phyloP scores from a whole-genome alignment of 2,113 vertebrate species.

The Pseudonaja textilis region DNA sequence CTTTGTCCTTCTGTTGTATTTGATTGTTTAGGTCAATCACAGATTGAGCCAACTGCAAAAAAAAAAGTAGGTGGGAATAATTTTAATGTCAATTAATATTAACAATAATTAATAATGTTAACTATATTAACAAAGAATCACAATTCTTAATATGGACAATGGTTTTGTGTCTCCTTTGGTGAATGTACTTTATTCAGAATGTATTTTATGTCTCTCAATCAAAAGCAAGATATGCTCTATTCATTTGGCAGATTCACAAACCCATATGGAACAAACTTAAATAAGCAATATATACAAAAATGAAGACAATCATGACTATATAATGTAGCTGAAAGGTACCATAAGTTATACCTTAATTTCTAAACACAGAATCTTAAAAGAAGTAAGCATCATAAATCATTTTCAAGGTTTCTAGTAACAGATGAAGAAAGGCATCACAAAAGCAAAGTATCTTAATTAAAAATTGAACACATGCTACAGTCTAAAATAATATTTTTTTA shows the following conservation, averaged over 20 bases:
- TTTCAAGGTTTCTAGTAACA: not conserved
- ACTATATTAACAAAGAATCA: not conserved
- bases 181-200: not conserved
- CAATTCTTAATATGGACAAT: not conserved
- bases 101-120: not conserved
- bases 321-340: not conserved
- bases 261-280: not conserved
- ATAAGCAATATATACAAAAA: not conserved
- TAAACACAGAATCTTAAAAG: not conserved
- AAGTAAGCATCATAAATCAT: not conserved
- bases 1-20: slow-evolving; percentile 93
- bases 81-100: not conserved
- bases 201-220: not conserved
- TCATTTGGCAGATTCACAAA: not conserved
- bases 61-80: slow-evolving; percentile 5
- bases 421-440: not conserved
- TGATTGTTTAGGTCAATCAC: slow-evolving; percentile 96
- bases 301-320: not conserved
- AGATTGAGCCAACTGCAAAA: slow-evolving; percentile 84
- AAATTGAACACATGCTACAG: not conserved
- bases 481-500: not conserved
- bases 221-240: not conserved
- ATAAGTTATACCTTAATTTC: not conserved
- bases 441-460: not conserved
- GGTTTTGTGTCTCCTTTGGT: not conserved